Evolutionary conservation across 1,140 invertebrate genomes (phyloP).

Genomic region (Aphis gossypii): DNA sequence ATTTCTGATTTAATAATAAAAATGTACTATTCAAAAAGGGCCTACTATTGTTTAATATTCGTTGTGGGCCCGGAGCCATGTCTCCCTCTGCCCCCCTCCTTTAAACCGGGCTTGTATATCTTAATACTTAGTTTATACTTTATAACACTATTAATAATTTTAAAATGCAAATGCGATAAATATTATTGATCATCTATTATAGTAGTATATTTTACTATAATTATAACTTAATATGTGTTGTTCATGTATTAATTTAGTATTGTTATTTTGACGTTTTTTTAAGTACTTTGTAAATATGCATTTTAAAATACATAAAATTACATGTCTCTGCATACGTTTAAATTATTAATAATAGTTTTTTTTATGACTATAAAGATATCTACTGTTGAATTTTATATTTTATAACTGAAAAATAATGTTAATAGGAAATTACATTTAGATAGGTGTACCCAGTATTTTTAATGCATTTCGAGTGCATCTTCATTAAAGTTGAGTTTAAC

Average conservation of each 20-base stretch:
- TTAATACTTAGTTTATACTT: too few species aligned
- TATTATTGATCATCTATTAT: background rate
- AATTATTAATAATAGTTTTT: background rate
- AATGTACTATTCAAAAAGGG: too few species aligned
- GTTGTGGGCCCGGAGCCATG: too few species aligned
- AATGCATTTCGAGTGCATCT: background rate
- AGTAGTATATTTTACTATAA: background rate
- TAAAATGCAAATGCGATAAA: background rate
- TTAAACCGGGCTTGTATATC: too few species aligned
- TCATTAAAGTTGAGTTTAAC: background rate
- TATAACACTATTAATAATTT: background rate
- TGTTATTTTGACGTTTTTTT: background rate
- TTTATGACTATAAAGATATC: background rate
- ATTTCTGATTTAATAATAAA: too few species aligned
- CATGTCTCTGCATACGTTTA: background rate
- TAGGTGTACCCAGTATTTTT: background rate
- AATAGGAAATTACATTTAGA: background rate
- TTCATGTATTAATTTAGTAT: background rate
- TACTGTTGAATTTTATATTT: background rate
- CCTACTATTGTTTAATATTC: too few species aligned
- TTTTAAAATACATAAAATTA: background rate
- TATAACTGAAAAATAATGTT: background rate
- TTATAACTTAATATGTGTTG: background rate
- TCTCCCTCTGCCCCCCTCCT: too few species aligned
- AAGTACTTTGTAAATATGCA: background rate